Evolutionary conservation across 2,797 vertebrate species (phyloP), one percentile per base, ranked within the genome.

Genomic region (Hydrolagus colliei): DNA sequence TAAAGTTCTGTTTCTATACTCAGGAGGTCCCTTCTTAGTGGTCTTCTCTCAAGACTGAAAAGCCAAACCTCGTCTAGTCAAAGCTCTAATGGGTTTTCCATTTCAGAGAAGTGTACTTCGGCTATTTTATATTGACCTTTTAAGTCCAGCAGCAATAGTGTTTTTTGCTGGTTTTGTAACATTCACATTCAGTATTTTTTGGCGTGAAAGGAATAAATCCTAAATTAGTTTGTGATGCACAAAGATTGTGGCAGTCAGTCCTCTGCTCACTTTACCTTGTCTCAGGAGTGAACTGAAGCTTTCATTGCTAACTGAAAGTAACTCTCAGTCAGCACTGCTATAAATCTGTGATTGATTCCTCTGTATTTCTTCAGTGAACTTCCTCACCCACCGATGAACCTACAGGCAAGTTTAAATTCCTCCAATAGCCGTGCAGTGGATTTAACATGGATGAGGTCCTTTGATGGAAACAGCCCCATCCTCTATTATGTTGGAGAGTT

Each of bases 381-480:
- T 90, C 97, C 97, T 52, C 97, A 98, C 88, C 95, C 96, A 0
- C 97, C 97, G 3, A 96, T 96, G 89, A 98, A 97, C 89, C 95
- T 99, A 11, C 90, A 95, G 87, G 97, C 96, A 86, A 90, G 90
- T 11, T 93, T 97, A 86, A 96, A 95, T 9, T 90, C 95, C 77
- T 94, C 95, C 0, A 94, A 93, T 87, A 94, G 96, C 86, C 95
- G 94, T 85, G 92, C 96, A 0, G 96, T 98, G 89, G 88, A 89
- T 86, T 94, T 99, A 77, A 96, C 96, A 90, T 99, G 97, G 97
- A 95, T 98, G 2, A 95, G 96, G 0, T 96, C 97, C 86, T 98
- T 98, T 2, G 96, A 98, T 3, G 97, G 97, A 68, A 99, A 98
- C 93, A 98, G 97, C 87, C 97, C 96, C 0, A 93, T 99, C 2